These are phyloP conservation scores for Spea multiplicata DNA, from an alignment of 2,113 vertebrate species.

Conservation along the genomic window DNA sequence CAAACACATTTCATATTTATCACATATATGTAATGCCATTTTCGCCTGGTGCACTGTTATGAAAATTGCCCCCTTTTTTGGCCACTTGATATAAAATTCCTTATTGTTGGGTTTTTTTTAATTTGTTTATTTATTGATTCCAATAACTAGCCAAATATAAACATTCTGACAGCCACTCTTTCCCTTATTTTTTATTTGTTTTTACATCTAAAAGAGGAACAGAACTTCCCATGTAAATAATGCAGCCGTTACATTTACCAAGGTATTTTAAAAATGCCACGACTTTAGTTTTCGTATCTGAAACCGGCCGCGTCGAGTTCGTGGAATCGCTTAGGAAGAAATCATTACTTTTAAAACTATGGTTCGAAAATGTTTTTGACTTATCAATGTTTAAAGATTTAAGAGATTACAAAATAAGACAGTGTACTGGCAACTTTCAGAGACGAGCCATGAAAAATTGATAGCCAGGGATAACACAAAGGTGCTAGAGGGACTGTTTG, in stretches of 20 bases:
- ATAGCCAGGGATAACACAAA: not conserved
- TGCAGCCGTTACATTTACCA: slow-evolving; percentile 1
- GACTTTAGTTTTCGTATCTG: slow-evolving; percentile 22
- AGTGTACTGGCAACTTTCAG: slow-evolving; percentile 41
- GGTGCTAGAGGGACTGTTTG: slow-evolving; percentile 4
- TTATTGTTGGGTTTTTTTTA: no score
- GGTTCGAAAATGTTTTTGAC: slow-evolving; percentile 37
- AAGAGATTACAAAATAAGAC: slow-evolving; percentile 41
- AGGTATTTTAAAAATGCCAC: slow-evolving; percentile 13
- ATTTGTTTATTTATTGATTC: no score
- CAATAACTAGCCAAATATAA: no score
- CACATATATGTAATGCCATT: no score
- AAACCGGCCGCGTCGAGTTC: slow-evolving; percentile 26
- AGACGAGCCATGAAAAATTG: slow-evolving; percentile 38
- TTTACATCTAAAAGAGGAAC: slow-evolving; percentile 14
- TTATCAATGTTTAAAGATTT: slow-evolving; percentile 45
- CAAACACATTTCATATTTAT: no score
- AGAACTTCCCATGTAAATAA: slow-evolving; percentile 30
- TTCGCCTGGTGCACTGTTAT: no score
- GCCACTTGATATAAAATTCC: no score
- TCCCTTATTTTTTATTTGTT: not conserved
- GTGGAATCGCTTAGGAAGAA: slow-evolving; percentile 20
- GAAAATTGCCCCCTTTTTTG: no score
- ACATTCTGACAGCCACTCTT: no score
- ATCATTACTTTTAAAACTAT: slow-evolving; percentile 36